Evolutionary conservation across 2,888 invertebrate genomes (phyloP), one percentile per base, ranked within the genome.

Genomic region (Brachycybe producta): DNA sequence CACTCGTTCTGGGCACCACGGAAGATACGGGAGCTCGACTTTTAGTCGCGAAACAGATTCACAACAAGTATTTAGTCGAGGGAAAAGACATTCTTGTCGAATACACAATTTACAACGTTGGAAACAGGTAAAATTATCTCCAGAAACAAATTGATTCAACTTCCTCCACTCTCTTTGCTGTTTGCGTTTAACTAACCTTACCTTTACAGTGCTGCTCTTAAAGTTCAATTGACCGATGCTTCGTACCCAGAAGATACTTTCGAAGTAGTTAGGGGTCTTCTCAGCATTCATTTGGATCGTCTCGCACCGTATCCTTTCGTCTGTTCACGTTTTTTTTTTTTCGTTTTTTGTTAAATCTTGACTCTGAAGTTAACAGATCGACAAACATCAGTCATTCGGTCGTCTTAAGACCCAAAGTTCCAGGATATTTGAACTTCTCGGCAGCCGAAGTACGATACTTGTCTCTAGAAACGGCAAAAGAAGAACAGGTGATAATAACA

Each of bases 341-440:
- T 32, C 3, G 13, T 24, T 44, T 11, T 21, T n/a, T 34, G n/a
- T 44, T 5, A 36, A 23, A 19, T 15, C 23, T 39, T 30, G 34
- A 21, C 15, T 51, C 17, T 48, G 30, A 8, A 47, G n/a, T 24
- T 19, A 30, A 17, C 51, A 67, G 67, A 4, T 82, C 84, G 61
- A 82, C 84, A 13, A 98, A 98, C 70, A 85, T 91, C 2, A 82
- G 90, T 1, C 95, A 98, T 67, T 84, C 88, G 3, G 84, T 92
- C 19, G 84, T 97, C 5, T 81, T 97, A 11, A 74, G 85, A 55
- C 95, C 97, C 3, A 81, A 81, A 61, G 81, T 80, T 62, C 86
- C 77, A 64, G 97, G 97, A 27, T 87, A 88, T 67, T 95, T 91
- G 73, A 98, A 98, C 70, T 97, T 98, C 67, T 86, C 94, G 2